Percentiles rank a stretch among this genome's conserved stretches.
phyloP scores from a whole-genome alignment of 2,888 invertebrate species.

The Hecatera dysodea region DNA sequence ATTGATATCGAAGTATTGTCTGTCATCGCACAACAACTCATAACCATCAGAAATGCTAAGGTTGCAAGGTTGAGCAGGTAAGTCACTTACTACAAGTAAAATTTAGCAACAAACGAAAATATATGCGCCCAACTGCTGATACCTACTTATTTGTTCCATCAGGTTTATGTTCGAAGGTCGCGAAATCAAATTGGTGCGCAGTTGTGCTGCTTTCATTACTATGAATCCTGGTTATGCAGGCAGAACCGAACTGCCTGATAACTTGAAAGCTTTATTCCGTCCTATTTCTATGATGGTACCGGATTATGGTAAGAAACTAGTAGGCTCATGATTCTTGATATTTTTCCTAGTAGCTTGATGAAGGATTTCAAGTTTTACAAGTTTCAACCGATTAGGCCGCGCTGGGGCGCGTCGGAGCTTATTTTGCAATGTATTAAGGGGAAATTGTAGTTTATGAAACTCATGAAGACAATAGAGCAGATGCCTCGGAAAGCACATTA shows the following conservation, averaged over 20 bases:
- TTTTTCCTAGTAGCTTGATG: not conserved
- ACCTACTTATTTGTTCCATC: slow-evolving; percentile 56
- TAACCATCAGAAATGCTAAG: slow-evolving; percentile 97
- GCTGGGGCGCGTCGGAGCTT: no score
- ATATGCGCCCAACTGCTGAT: not conserved
- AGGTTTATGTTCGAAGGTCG: slow-evolving; percentile 97
- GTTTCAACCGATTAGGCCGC: no score
- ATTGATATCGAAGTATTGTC: slow-evolving; percentile 97
- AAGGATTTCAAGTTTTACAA: no score
- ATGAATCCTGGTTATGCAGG: slow-evolving; percentile 98
- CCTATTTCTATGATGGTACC: slow-evolving; percentile 98
- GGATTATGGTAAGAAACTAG: slow-evolving; percentile 93
- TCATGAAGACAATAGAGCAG: no score
- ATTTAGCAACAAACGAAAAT: not conserved
- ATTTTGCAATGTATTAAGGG: no score
- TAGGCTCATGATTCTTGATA: not conserved
- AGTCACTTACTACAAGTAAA: not conserved
- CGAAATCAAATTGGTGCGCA: slow-evolving; percentile 95
- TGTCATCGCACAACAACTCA: slow-evolving; percentile 97
- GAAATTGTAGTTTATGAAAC: no score
- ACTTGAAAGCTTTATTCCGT: slow-evolving; percentile 96
- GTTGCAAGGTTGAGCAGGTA: slow-evolving; percentile 90
- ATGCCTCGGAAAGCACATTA: no score
- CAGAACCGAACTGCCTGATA: slow-evolving; percentile 96
- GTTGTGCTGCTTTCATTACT: slow-evolving; percentile 96